Evolutionary conservation across 2,113 vertebrate genomes (phyloP).

Genomic region (Athene cunicularia): DNA sequence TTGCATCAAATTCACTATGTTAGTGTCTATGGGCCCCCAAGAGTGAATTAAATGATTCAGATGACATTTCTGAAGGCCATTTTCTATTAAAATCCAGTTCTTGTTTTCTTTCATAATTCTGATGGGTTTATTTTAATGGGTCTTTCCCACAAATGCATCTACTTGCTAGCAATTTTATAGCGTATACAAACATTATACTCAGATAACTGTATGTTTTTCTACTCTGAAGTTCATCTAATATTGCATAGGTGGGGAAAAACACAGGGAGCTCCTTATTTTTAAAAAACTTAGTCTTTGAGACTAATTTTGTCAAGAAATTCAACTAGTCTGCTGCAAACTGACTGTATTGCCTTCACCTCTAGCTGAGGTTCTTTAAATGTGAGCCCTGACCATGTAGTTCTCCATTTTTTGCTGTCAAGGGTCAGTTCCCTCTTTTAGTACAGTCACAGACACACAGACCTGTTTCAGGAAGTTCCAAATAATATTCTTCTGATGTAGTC

Average conservation of each 20-base stretch:
- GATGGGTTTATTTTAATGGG: not conserved
- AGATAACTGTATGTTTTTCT: not conserved
- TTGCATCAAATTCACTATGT: not conserved
- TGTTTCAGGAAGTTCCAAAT: not conserved
- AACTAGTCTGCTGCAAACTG: not conserved
- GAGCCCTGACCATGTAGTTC: not conserved
- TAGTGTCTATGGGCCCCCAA: not conserved
- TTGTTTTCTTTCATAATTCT: not conserved
- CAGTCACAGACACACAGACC: not conserved
- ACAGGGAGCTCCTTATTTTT: not conserved
- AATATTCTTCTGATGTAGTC: not conserved
- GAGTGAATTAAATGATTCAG: constrained; percentile 18
- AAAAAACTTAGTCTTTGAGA: not conserved
- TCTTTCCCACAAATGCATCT: not conserved
- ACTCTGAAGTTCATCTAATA: not conserved
- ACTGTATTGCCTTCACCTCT: not conserved
- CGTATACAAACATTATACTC: not conserved
- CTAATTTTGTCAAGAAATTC: not conserved
- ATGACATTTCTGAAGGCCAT: not conserved
- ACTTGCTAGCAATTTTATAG: not conserved
- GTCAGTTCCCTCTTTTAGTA: not conserved
- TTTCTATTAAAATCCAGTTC: not conserved
- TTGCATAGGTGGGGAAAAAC: not conserved
- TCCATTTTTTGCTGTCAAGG: not conserved
- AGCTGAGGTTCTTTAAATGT: not conserved